Conservation (phyloP, 2,888 invertebrate species). For the Sinohyriopsis cumingii region DNA sequence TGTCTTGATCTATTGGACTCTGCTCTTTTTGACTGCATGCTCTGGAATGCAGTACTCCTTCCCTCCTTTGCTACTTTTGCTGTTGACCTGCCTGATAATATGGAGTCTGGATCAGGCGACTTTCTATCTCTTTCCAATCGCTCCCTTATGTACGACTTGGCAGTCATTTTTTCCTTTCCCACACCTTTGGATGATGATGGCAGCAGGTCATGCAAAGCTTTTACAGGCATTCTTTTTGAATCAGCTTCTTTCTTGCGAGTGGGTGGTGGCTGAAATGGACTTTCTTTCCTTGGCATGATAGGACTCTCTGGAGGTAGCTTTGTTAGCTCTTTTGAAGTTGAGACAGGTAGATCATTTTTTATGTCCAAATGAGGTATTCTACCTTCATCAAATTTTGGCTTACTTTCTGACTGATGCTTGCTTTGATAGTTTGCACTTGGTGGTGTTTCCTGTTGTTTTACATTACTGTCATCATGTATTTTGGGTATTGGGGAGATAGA, state of each 20-base stretch:
- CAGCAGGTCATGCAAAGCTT: slow-evolving; percentile 30
- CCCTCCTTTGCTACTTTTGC: background rate
- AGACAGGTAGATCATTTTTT: slow-evolving; percentile 22
- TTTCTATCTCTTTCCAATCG: too few species aligned
- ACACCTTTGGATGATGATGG: too few species aligned
- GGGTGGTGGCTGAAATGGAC: slow-evolving; percentile 47
- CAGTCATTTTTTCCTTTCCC: too few species aligned
- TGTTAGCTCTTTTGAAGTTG: background rate
- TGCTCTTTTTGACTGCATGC: slow-evolving; percentile 33
- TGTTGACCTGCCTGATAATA: slow-evolving; percentile 14
- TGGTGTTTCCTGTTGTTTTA: slow-evolving; percentile 5
- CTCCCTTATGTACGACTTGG: too few species aligned
- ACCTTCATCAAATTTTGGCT: slow-evolving; percentile 9
- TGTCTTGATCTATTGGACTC: slow-evolving; percentile 41
- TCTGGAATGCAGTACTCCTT: slow-evolving; percentile 44
- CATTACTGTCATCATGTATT: background rate
- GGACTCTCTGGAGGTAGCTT: slow-evolving; percentile 33
- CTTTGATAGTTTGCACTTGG: slow-evolving; percentile 8
- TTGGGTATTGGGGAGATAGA: slow-evolving; percentile 30
- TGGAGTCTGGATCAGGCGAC: background rate
- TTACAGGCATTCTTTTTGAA: slow-evolving; percentile 22
- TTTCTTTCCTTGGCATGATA: slow-evolving; percentile 47
- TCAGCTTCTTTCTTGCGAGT: slow-evolving; percentile 20
- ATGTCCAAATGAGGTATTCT: background rate
- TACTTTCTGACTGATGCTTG: slow-evolving; percentile 6